Evolutionary conservation across 2,888 invertebrate species (phyloP).

Genomic region (Drosophila mimica): DNA sequence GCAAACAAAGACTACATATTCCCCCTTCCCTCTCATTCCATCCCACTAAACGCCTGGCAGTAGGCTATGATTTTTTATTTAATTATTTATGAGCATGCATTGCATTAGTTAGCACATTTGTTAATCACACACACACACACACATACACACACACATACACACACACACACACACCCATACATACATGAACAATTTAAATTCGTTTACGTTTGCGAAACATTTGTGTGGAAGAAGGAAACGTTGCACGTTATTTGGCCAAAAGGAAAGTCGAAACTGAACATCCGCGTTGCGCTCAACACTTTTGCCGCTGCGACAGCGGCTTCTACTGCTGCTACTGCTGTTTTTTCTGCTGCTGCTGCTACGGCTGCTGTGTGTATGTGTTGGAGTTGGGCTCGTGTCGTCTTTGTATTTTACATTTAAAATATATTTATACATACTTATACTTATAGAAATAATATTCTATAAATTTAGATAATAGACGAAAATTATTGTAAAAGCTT

Average conservation of each 20-base stretch:
- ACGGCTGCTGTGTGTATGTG: constrained; percentile 24
- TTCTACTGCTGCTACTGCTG: constrained; percentile 17
- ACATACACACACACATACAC: constrained; percentile 17
- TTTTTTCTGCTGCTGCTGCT: constrained; percentile 9
- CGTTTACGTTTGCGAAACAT: constrained; percentile 53
- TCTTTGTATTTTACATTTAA: background rate
- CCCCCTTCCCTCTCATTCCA: background rate
- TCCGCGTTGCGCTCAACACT: constrained; percentile 54
- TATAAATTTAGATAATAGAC: background rate
- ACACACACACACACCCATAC: constrained; percentile 10
- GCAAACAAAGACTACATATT: constrained; percentile 40
- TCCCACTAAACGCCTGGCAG: background rate
- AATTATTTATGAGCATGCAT: constrained; percentile 37
- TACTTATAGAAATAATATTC: background rate
- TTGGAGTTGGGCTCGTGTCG: constrained; percentile 17
- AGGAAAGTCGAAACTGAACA: constrained; percentile 64
- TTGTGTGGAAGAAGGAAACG: constrained; percentile 49
- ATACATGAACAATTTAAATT: constrained; percentile 38
- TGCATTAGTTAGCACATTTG: constrained; percentile 20
- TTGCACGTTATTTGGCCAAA: constrained; percentile 67
- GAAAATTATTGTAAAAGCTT: background rate
- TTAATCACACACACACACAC: constrained; percentile 10
- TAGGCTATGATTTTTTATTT: constrained; percentile 47
- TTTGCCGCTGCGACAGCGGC: constrained; percentile 31
- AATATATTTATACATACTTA: no score